Percentiles rank a stretch among this genome's conserved stretches.
Evolutionary conservation across 2,888 invertebrate genomes (phyloP).

Genomic region (Theretra japonica): DNA sequence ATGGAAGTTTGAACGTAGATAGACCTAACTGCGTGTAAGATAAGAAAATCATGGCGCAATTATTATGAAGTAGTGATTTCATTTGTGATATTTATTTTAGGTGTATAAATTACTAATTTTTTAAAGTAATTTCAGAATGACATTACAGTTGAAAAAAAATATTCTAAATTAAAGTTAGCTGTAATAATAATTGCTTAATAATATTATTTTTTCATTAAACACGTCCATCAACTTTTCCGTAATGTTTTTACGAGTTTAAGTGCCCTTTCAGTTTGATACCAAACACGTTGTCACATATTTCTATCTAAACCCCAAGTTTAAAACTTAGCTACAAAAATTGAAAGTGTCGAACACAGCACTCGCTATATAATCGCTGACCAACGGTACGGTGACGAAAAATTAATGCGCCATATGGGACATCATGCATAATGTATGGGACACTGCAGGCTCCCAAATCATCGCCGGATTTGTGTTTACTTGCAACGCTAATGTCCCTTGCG

Average conservation of each 20-base stretch:
- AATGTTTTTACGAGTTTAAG: too few species aligned
- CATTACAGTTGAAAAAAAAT: too few species aligned
- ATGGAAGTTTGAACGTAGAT: too few species aligned
- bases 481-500: conserved; percentile 52
- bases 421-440: conserved; percentile 42
- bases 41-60: too few species aligned
- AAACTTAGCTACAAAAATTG: not conserved
- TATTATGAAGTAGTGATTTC: too few species aligned
- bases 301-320: not conserved
- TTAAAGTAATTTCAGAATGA: too few species aligned
- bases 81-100: not conserved
- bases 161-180: too few species aligned
- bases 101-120: not conserved
- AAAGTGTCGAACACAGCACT: conserved; percentile 8
- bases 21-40: too few species aligned
- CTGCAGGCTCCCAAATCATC: conserved; percentile 38
- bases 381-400: conserved; percentile 42
- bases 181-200: too few species aligned
- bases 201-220: too few species aligned
- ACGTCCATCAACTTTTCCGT: too few species aligned
- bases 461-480: conserved; percentile 51
- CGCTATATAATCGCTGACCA: conserved; percentile 38
- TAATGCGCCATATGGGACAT: conserved; percentile 51
- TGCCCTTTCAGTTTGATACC: not conserved
- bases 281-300: not conserved